These are phyloP conservation scores for Myotis vivesi DNA, from an alignment of 2,797 vertebrate genomes.

Conservation along the genomic window DNA sequence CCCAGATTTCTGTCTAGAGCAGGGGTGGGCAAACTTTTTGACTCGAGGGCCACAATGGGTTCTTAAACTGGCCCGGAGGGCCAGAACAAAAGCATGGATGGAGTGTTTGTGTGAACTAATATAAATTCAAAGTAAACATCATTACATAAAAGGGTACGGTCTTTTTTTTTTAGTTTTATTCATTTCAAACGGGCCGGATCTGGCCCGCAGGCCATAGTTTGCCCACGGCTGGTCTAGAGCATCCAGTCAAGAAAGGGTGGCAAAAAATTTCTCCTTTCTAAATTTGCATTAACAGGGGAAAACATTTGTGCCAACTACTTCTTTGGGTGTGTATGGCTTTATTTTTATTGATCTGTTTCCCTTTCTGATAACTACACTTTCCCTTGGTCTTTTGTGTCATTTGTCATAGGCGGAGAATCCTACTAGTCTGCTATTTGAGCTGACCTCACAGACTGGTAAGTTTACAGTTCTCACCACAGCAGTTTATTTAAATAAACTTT, in stretches of 20 bases:
- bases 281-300: background rate
- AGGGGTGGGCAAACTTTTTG: too few species aligned
- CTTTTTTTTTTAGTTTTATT: too few species aligned
- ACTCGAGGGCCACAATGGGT: too few species aligned
- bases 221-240: too few species aligned
- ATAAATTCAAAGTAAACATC: too few species aligned
- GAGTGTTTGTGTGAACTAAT: too few species aligned
- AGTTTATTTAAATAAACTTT: background rate
- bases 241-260: background rate
- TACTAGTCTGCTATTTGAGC: background rate
- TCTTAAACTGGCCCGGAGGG: too few species aligned
- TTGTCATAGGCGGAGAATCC: background rate
- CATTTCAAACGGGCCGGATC: too few species aligned
- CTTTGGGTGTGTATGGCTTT: background rate
- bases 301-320: background rate
- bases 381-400: background rate
- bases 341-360: background rate
- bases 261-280: background rate
- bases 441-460: background rate
- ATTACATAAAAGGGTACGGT: too few species aligned
- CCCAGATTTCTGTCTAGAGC: background rate
- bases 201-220: too few species aligned
- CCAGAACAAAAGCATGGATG: too few species aligned
- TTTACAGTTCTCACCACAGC: background rate
- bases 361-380: background rate